Percentiles rank a stretch among this genome's conserved stretches.
phyloP scores from a whole-genome alignment of 2,888 invertebrate species.

The Phaonia tiefii region DNA sequence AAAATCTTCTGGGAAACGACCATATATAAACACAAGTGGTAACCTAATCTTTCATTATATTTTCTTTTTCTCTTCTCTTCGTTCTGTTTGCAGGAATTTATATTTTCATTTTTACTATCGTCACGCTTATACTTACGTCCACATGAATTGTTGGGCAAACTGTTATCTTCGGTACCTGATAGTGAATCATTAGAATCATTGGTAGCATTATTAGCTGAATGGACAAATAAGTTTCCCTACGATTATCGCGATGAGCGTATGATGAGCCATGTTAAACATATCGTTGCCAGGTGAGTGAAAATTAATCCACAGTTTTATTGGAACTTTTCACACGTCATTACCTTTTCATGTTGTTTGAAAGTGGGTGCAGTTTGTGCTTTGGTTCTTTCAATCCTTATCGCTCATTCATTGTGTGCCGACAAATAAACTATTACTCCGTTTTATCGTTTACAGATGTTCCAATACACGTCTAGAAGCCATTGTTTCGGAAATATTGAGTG shows the following conservation, averaged over 20 bases:
- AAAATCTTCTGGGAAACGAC: background rate
- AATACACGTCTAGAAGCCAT: slow-evolving; percentile 79
- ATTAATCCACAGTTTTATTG: no score
- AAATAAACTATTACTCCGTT: background rate
- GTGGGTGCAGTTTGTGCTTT: background rate
- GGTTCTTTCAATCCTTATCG: background rate
- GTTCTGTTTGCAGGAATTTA: slow-evolving; percentile 76
- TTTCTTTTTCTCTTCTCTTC: slow-evolving; percentile 30
- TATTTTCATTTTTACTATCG: slow-evolving; percentile 80
- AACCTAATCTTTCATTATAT: no score
- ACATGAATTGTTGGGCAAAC: slow-evolving; percentile 79
- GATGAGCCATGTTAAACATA: slow-evolving; percentile 81
- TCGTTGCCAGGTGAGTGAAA: slow-evolving; percentile 79
- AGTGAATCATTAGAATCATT: slow-evolving; percentile 79
- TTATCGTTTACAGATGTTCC: slow-evolving; percentile 76
- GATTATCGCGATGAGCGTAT: slow-evolving; percentile 81
- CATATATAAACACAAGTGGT: no score
- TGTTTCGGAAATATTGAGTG: slow-evolving; percentile 81
- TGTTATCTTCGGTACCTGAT: slow-evolving; percentile 79
- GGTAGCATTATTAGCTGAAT: slow-evolving; percentile 78
- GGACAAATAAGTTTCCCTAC: slow-evolving; percentile 80
- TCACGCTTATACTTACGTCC: slow-evolving; percentile 80
- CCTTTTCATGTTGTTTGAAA: background rate
- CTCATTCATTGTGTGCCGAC: background rate
- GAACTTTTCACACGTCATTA: background rate